Evolutionary conservation across 1,140 invertebrate species (phyloP), one percentile per base, ranked within the genome.

Genomic region (Thalassaphorura encarpata): DNA sequence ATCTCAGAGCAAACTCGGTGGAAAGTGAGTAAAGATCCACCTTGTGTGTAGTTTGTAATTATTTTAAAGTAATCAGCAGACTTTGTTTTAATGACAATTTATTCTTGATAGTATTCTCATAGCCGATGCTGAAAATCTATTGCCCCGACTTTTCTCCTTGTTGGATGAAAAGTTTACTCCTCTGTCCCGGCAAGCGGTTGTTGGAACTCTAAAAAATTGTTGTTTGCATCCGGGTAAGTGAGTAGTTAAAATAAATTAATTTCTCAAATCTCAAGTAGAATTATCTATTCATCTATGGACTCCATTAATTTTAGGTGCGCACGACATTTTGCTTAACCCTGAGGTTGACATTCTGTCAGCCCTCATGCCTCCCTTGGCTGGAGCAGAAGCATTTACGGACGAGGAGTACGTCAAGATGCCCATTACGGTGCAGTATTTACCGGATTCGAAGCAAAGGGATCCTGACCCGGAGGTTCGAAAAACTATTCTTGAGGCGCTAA

Each of bases 401-500:
- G 54, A 50, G 16, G 54, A 56, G 23, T 49, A 56, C 24, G 24
- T 23, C 4, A n/a, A 6, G 6, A 49, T 56, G 45, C 54, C 54
- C 26, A 5, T 33, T 23, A 47, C 49, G 11, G 24, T 56, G 16
- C 54, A 56, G 24, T 56, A 56, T 29, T 45, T 56, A 29, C 28
- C 27, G 5, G 2, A 5, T 4, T 16, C 28, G 2, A 56, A 56
- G 31, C n/a, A 3, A 24, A 26, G 54, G 33, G 54, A 56, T 21
- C 5, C 26, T 11, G 46, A 56, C 11, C 13, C 16, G 4, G 47
- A 56, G 36, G 27, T 56, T 31, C 21, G 54, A 24, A 23, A 41
- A 47, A 56, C 49, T 42, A 26, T 56, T 2, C 19, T 56, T 15
- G 13, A 13, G 13, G n/a, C 31, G 19, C 26, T 56, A n/a, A 2